Evolutionary conservation across 2,888 invertebrate genomes (phyloP), one percentile per base, ranked within the genome.

Genomic region (Mythimna loreyi): DNA sequence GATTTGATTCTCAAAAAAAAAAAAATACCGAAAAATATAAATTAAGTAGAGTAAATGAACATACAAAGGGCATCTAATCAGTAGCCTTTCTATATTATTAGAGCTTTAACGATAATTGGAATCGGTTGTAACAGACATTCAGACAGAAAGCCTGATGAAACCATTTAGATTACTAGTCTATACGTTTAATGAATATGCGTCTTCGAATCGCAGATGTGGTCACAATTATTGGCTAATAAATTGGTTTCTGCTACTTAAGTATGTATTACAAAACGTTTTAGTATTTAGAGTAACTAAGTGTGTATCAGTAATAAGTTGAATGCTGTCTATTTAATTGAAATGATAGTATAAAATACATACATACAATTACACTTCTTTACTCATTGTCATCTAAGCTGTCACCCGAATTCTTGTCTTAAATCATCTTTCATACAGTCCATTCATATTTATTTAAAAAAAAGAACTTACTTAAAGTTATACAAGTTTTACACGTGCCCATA

Each of bases 171-270:
- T 69, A 55, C 61, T 45, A 53, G 28, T 43, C 61, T 60, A 68
- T 72, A 57, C 28, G 43, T 62, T 52, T 58, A 73, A 68, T 73
- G 69, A 68, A 60, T 28, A 45, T 60, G 36, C n/a, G 23, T 50
- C 58, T 58, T 21, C n/a, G 28, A 23, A 23, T 59, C 11, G 36
- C 71, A 74, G 53, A 76, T 62, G 61, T 62, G 71, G 25, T 58
- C 58, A 55, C 70, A 55, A 76, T 70, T 58, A 62, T 73, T 62
- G 53, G 58, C 52, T 50, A 76, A 70, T 76, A 58, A 70, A 74
- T 62, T 70, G 58, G 49, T 13, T 43, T 33, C 21, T 47, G 11
- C 28, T 33, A 57, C 50, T 21, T 45, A 25, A 25, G 28, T 60
- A 25, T 25, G 45, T 75, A 60, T 33, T 56, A 30, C n/a, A 21